phyloP scores from a whole-genome alignment of 2,797 vertebrate species.

The Arrhamphus sclerolepis region DNA sequence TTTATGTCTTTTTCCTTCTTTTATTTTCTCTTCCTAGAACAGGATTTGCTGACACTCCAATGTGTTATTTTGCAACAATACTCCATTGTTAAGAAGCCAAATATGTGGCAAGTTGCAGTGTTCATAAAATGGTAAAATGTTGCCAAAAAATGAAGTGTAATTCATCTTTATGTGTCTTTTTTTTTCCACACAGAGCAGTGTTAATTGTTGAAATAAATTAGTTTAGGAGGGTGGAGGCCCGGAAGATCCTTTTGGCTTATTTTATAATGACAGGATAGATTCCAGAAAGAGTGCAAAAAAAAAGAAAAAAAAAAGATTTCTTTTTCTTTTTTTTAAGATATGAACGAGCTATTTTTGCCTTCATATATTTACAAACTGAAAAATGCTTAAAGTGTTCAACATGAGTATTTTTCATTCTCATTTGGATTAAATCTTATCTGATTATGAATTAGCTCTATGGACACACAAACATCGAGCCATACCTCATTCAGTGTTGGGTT shows the following conservation, averaged over 20 bases:
- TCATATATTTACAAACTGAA: not conserved
- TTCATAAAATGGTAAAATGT: conserved; percentile 15
- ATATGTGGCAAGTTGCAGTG: conserved; percentile 23
- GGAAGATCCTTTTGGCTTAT: conserved; percentile 4
- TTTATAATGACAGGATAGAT: not conserved
- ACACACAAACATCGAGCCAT: conserved; percentile 24
- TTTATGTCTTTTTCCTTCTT: not conserved
- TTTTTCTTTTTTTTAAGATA: not conserved
- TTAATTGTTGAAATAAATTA: conserved; percentile 10
- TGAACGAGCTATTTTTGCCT: not conserved
- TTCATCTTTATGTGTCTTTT: conserved; percentile 40
- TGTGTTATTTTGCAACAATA: conserved; percentile 32
- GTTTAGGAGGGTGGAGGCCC: not conserved
- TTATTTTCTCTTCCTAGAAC: conserved; percentile 32
- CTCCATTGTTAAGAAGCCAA: conserved; percentile 41
- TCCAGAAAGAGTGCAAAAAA: not conserved
- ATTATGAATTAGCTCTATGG: conserved; percentile 7
- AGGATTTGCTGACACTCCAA: conserved; percentile 24
- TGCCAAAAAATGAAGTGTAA: conserved; percentile 34
- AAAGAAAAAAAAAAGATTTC: no score
- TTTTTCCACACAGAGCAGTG: not conserved
- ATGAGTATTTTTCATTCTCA: not conserved
- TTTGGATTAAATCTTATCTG: not conserved
- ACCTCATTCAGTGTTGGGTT: conserved; percentile 10
- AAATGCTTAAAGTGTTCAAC: not conserved